These are phyloP conservation scores for Pogonophryne albipinna DNA, from an alignment of 2,797 vertebrate species.

Conservation along the genomic window DNA sequence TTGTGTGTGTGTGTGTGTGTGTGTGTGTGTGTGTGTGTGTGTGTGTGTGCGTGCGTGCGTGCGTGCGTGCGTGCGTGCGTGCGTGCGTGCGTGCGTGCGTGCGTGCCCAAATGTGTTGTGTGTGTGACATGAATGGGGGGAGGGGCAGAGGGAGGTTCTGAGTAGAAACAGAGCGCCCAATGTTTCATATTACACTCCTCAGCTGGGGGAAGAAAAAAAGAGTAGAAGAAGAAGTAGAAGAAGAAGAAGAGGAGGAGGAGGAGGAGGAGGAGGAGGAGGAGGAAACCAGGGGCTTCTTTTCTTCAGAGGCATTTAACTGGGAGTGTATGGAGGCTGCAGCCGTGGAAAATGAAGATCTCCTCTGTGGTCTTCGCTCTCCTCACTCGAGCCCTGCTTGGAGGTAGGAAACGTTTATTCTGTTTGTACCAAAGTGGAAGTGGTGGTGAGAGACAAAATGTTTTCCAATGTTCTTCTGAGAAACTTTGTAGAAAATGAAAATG, in stretches of 20 bases:
- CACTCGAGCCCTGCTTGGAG: slow-evolving; percentile 77
- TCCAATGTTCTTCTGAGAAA: neutral
- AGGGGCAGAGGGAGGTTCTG: slow-evolving; percentile 69
- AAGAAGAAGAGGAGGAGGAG: slow-evolving; percentile 9
- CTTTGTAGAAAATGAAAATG: slow-evolving; percentile 25
- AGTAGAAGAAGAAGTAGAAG: neutral
- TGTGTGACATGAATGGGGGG: slow-evolving; percentile 50
- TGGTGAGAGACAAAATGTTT: slow-evolving; percentile 12
- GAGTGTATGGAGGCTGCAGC: slow-evolving; percentile 83
- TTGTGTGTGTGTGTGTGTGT: slow-evolving; percentile 14
- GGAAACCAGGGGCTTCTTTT: slow-evolving; percentile 66
- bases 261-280: slow-evolving; percentile 49
- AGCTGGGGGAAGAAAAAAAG: slow-evolving; percentile 24
- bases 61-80: slow-evolving; percentile 17
- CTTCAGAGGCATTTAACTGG: slow-evolving; percentile 70
- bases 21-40: slow-evolving; percentile 22
- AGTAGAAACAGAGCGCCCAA: slow-evolving; percentile 71
- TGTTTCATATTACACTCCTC: slow-evolving; percentile 84
- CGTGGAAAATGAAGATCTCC: slow-evolving; percentile 87
- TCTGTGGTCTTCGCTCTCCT: slow-evolving; percentile 83
- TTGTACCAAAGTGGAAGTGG: slow-evolving; percentile 24
- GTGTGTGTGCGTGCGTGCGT: slow-evolving; percentile 20
- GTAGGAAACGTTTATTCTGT: slow-evolving; percentile 74
- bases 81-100: slow-evolving; percentile 29
- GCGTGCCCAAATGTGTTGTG: slow-evolving; percentile 59